Percentiles rank a stretch among this genome's conserved stretches.
Conservation (phyloP, 2,113 vertebrate species). For the Bos indicus region DNA sequence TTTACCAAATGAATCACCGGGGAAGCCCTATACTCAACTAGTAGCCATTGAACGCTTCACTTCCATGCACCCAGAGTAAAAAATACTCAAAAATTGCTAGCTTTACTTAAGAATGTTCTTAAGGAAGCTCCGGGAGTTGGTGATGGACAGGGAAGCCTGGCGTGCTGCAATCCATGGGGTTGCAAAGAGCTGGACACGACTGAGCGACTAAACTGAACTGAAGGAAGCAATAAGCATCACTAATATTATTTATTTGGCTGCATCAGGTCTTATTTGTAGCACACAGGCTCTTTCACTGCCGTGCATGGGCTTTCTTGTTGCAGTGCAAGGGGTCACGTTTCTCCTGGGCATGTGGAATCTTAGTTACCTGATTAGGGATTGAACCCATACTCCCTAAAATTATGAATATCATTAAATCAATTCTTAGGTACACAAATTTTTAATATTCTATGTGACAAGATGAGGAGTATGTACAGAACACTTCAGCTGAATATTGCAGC, state of each 20-base stretch:
- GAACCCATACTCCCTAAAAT: not conserved
- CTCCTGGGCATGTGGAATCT: not conserved
- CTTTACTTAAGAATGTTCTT: not conserved
- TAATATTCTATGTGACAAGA: not conserved
- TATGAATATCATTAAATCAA: not conserved
- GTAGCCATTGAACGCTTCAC: not conserved
- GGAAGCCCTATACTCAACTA: not conserved
- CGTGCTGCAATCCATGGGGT: not conserved
- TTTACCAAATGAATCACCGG: not conserved
- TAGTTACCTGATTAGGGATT: not conserved
- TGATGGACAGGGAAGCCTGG: not conserved
- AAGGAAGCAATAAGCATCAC: not conserved
- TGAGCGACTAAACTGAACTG: not conserved
- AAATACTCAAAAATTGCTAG: not conserved
- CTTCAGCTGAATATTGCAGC: not conserved
- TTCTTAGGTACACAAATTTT: not conserved
- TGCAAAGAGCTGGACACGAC: not conserved
- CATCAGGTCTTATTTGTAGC: not conserved
- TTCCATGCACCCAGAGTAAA: not conserved
- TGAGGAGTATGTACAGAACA: fast-evolving
- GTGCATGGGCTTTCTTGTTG: not conserved
- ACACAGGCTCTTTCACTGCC: not conserved
- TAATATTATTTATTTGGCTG: not conserved
- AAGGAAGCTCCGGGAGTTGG: not conserved
- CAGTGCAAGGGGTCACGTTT: not conserved